Evolutionary conservation across 2,888 invertebrate species (phyloP), one percentile per base, ranked within the genome.

Genomic region (Nymphalis urticae): DNA sequence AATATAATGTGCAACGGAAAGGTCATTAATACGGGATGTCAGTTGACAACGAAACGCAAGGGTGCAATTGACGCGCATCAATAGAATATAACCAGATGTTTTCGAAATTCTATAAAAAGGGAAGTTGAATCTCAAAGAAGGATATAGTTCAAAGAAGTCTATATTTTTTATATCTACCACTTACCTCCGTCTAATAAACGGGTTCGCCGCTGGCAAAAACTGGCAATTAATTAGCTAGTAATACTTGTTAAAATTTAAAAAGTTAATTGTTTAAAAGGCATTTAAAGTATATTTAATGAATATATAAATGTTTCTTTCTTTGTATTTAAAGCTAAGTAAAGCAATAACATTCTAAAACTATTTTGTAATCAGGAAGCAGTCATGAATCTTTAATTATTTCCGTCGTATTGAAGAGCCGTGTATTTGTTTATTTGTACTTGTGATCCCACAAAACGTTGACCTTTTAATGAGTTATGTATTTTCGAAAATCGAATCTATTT

Each of bases 301-400:
- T 17, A 50, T 19, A 19, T n/a, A 50, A 50, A 50, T 50, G 9
- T 17, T 50, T 50, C 8, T n/a, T n/a, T 50, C 2, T 3, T 19
- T 50, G 19, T n/a, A n/a, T n/a, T n/a, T n/a, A 1, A 50, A 50
- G 50, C 17, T 8, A 19, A 9, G 19, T 19, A 50, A 17, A n/a
- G 50, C 19, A 50, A 50, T 19, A 51, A 27, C 5, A 59, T 27
- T 16, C 50, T 60, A 24, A 13, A 47, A 32, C 59, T 50, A 42
- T 66, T 53, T 58, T 60, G 54, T 36, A 70, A 89, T 89, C 88
- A 89, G 89, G 89, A 89, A 88, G 86, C 87, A 85, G 84, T 87
- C 89, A 89, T 92, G 87, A 91, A 90, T 91, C 89, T 91, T 92
- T 89, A 90, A 89, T 86, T 85, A 86, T 88, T 89, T 90, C 90